Percentiles rank a stretch among this genome's conserved stretches.
phyloP scores from a whole-genome alignment of 64 coral and sea anemone genomes.

The Dendronephthya gigantea region DNA sequence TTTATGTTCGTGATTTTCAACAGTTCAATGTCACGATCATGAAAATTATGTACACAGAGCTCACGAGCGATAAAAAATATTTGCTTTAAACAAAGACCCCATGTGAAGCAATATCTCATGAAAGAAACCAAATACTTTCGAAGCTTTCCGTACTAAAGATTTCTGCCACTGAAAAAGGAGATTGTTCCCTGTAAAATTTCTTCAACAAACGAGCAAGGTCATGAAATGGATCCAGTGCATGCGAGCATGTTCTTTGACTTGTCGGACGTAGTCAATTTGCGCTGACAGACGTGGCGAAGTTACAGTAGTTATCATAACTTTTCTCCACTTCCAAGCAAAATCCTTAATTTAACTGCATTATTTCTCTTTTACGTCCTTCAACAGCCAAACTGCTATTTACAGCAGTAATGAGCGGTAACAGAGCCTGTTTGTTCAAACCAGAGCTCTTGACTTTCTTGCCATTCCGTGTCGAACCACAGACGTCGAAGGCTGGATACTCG shows the following conservation, averaged over 20 bases:
- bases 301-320: background rate
- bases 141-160: no score
- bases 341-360: slow-evolving; percentile 7
- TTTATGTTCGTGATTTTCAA: no score
- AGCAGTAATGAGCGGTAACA: background rate
- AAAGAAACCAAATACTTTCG: no score
- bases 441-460: slow-evolving; percentile 2
- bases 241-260: background rate
- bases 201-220: background rate
- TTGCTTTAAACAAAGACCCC: no score
- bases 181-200: background rate
- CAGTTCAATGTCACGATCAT: no score
- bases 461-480: background rate
- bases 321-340: background rate
- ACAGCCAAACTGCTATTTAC: background rate
- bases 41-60: no score
- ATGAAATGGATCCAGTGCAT: background rate
- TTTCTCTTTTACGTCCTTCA: background rate
- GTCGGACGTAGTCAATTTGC: background rate
- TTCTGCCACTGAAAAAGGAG: background rate
- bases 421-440: background rate
- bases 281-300: background rate
- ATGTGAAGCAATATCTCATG: no score
- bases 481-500: background rate
- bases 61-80: no score